phyloP scores from a whole-genome alignment of 2,797 vertebrate species.

The Sarcophilus harrisii region DNA sequence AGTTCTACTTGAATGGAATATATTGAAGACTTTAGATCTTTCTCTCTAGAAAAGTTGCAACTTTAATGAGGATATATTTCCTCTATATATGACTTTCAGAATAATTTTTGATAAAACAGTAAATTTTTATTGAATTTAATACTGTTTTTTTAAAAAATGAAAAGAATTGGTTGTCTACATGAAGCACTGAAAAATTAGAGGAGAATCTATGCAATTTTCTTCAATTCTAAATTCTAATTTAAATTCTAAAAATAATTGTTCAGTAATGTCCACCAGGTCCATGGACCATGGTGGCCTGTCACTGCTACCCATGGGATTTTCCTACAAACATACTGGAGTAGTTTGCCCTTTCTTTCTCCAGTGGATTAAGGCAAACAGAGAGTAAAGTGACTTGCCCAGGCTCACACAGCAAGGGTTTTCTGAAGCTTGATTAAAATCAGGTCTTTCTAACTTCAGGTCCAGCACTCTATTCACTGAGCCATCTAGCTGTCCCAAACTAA shows the following conservation, averaged over 20 bases:
- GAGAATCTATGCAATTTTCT: not conserved
- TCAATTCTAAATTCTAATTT: not conserved
- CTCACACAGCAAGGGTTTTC: not conserved
- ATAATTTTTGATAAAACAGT: constrained; percentile 15
- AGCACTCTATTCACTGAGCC: not conserved
- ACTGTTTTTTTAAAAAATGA: not conserved
- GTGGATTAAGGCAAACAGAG: not conserved
- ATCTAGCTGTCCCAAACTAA: not conserved
- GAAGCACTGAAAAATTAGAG: not conserved
- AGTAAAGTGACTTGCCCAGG: not conserved
- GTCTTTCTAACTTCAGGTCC: not conserved
- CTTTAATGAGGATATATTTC: not conserved
- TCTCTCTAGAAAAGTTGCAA: not conserved
- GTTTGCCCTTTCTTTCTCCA: not conserved
- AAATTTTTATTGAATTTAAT: not conserved
- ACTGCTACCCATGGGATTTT: not conserved
- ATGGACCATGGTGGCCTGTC: not conserved
- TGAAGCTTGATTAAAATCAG: not conserved
- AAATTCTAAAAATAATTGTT: not conserved
- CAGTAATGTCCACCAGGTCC: not conserved
- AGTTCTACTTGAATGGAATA: not conserved
- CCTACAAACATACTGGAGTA: not conserved
- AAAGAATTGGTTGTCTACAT: not conserved
- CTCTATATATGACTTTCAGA: not conserved
- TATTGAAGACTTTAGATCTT: not conserved